Conservation (phyloP, 2,888 invertebrate genomes). For the Trichopoda pennipes region DNA sequence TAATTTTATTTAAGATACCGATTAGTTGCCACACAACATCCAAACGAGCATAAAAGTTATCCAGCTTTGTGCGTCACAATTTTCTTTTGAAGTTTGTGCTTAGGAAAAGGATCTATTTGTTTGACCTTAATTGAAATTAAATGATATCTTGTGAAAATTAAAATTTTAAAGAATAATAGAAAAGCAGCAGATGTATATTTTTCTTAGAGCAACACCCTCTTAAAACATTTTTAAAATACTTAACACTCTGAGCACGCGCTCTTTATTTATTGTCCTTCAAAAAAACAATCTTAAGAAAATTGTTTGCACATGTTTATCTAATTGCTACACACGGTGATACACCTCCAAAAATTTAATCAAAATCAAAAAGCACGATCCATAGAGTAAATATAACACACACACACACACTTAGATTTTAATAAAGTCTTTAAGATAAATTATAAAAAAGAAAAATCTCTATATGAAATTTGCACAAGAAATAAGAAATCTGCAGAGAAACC, state of each 20-base stretch:
- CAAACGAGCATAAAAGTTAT: no score
- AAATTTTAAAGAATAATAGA: not conserved
- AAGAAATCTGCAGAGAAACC: conserved; percentile 16
- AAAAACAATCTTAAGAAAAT: conserved; percentile 34
- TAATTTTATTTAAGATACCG: no score
- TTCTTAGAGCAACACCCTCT: conserved; percentile 33
- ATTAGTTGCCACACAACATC: no score
- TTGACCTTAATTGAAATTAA: not conserved
- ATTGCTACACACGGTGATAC: conserved; percentile 79
- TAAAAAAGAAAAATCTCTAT: conserved; percentile 18
- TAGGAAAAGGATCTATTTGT: no score
- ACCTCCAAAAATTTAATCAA: conserved; percentile 70
- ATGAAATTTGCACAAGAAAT: conserved; percentile 49
- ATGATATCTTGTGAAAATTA: not conserved
- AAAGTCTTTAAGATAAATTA: conserved; percentile 52
- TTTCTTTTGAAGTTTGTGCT: no score
- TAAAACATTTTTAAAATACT: conserved; percentile 13
- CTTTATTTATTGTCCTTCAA: conserved; percentile 35
- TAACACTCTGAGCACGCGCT: conserved; percentile 55
- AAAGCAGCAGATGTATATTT: conserved; percentile 34
- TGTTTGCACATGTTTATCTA: conserved; percentile 77
- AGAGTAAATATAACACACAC: conserved; percentile 27
- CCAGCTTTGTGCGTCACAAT: no score
- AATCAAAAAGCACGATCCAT: conserved; percentile 59
- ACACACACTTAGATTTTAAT: conserved; percentile 27